Percentiles rank a stretch among this genome's conserved stretches.
phyloP scores from a whole-genome alignment of 30 jellyfish, hydroid and myxozoan genomes.

The Chrysaora quinquecirrha region DNA sequence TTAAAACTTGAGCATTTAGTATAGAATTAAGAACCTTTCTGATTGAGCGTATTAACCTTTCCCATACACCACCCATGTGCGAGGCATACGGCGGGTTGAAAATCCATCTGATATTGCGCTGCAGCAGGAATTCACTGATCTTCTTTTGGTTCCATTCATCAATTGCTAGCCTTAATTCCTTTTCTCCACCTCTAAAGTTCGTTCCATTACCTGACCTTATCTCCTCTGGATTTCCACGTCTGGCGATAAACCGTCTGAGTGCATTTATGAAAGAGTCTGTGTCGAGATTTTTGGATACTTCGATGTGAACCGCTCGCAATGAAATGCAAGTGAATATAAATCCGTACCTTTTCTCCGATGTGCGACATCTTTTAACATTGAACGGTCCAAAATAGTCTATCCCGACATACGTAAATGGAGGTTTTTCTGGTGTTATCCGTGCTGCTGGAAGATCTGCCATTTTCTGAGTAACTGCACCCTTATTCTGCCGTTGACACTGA shows the following conservation, averaged over 20 bases:
- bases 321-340: constrained; percentile 52
- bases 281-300: constrained; percentile 43
- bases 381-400: constrained; percentile 75
- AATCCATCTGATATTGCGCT: constrained; percentile 37
- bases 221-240: no score
- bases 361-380: constrained; percentile 45
- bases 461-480: constrained; percentile 13
- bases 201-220: constrained; percentile 40
- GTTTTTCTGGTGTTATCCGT: constrained; percentile 62
- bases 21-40: constrained; percentile 32
- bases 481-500: constrained; percentile 22
- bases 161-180: constrained; percentile 26
- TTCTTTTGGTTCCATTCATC: constrained; percentile 44
- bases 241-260: constrained; percentile 47
- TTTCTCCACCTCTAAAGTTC: constrained; percentile 34
- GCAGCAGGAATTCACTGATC: constrained; percentile 24
- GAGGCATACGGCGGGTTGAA: constrained; percentile 68
- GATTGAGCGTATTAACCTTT: constrained; percentile 46
- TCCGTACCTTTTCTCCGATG: constrained; percentile 57
- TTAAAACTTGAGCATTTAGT: constrained; percentile 26
- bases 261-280: constrained; percentile 59
- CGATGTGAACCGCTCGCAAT: constrained; percentile 67
- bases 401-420: constrained; percentile 67
- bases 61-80: no score
- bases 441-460: constrained; percentile 76